phyloP scores from a whole-genome alignment of 1,140 invertebrate species.

The Berghia stephanieae region DNA sequence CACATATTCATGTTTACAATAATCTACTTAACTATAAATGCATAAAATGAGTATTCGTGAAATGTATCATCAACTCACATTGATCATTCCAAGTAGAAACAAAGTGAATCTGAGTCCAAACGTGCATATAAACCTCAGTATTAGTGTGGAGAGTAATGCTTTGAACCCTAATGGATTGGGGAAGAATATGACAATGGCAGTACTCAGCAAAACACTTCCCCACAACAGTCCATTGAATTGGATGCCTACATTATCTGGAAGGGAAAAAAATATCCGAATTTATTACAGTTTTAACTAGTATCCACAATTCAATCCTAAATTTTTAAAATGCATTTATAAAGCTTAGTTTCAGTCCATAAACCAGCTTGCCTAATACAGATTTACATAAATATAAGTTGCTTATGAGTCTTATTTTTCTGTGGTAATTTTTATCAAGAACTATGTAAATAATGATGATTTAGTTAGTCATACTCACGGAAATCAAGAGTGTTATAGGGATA shows the following conservation, averaged over 20 bases:
- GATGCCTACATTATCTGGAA: slow-evolving; percentile 21
- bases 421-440: too few species aligned
- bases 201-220: slow-evolving; percentile 81
- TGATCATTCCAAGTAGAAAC: slow-evolving; percentile 83
- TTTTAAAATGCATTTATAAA: not conserved
- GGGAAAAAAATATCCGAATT: slow-evolving; percentile 1
- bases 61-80: slow-evolving; percentile 71
- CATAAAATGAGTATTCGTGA: not conserved
- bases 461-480: slow-evolving; percentile 24
- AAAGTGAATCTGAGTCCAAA: slow-evolving; percentile 91
- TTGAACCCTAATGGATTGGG: slow-evolving; percentile 82
- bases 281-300: too few species aligned
- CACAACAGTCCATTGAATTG: slow-evolving; percentile 79
- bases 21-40: not conserved
- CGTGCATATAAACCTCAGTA: slow-evolving; percentile 87
- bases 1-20: too few species aligned
- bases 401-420: too few species aligned
- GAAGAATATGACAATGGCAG: slow-evolving; percentile 79
- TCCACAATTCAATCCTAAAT: not conserved
- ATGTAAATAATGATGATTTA: not conserved
- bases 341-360: too few species aligned
- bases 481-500: slow-evolving; percentile 84
- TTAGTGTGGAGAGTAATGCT: slow-evolving; percentile 81
- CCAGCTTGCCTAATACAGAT: too few species aligned
- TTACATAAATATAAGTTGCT: too few species aligned